phyloP scores from a whole-genome alignment of 2,797 vertebrate species.

The Falco cherrug region DNA sequence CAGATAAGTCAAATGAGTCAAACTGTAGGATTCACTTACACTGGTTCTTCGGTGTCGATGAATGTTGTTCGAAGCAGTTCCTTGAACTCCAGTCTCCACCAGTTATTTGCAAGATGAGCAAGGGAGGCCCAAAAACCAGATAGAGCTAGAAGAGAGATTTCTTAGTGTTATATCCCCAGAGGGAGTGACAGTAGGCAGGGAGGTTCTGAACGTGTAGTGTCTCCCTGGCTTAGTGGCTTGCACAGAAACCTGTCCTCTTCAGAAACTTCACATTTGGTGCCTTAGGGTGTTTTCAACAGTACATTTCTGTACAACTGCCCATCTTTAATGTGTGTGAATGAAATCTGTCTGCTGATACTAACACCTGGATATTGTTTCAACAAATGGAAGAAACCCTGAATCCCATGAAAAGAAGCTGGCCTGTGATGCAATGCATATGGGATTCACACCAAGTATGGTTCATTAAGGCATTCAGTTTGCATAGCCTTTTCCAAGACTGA shows the following conservation, averaged over 20 bases:
- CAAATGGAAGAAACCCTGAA: background rate
- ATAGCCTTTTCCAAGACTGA: background rate
- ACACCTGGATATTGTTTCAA: background rate
- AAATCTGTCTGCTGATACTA: background rate
- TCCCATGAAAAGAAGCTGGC: background rate
- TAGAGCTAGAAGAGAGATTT: background rate
- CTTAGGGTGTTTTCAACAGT: background rate
- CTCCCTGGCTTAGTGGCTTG: background rate
- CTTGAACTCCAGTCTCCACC: background rate
- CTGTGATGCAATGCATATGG: rapidly evolving
- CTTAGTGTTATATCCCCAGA: background rate
- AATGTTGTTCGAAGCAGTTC: background rate
- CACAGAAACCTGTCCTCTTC: background rate
- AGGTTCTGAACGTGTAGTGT: background rate
- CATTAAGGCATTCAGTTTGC: background rate
- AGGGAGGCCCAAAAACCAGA: background rate
- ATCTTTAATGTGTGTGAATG: background rate
- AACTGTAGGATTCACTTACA: background rate
- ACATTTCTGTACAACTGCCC: background rate
- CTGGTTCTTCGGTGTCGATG: background rate
- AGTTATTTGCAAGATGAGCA: background rate
- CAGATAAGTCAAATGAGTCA: background rate
- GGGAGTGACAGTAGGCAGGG: background rate
- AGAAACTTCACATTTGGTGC: background rate
- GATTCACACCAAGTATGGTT: background rate